Base-by-base conservation (phyloP, 1,140 invertebrate genomes). In the Contarinia nasturtii region DNA sequence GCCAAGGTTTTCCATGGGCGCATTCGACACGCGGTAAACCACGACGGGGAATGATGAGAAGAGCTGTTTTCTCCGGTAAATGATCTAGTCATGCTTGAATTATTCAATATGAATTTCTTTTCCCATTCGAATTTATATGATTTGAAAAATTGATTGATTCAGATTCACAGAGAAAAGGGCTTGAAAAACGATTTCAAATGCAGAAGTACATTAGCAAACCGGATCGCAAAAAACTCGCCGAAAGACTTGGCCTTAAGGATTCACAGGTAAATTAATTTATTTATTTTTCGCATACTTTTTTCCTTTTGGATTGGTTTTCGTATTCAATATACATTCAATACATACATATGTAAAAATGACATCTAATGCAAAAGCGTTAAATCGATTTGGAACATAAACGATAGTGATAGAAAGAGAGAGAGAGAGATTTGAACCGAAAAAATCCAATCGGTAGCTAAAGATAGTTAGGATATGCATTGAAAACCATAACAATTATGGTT, bases 121-220 rank as follows among this genome's bases (percentile, higher is more conserved):
- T 42, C 18, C 18, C 15, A 42, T 19, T 38, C 36, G 12, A 38
- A n/a, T n/a, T n/a, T n/a, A n/a, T n/a, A n/a, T n/a, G n/a, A n/a
- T n/a, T n/a, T n/a, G n/a, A n/a, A n/a, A n/a, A n/a, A 38, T 38
- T 17, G 36, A 18, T 17, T 86, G 27, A 87, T 67, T 88, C 86
- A 44, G 90, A 94, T 59, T 75, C 90, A 0, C 93, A 97, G 59
- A 68, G 92, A 45, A 89, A 93, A 54, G 92, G 92, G 1, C 68
- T 97, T 45, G 93, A 97, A 67, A 85, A 91, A 53, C 67, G 90
- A 54, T 97, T 96, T 66, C 88, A 92, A 63, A 75, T 92, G n/a
- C 92, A 97, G 66, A 95, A 96, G 65, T 97, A 97, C 65, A 96
- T 97, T 57, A 93, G 87, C 49, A 97, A 97, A 64, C 91, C 91